Conservation (phyloP, 2,888 invertebrate species). For the Hemaris fuciformis region DNA sequence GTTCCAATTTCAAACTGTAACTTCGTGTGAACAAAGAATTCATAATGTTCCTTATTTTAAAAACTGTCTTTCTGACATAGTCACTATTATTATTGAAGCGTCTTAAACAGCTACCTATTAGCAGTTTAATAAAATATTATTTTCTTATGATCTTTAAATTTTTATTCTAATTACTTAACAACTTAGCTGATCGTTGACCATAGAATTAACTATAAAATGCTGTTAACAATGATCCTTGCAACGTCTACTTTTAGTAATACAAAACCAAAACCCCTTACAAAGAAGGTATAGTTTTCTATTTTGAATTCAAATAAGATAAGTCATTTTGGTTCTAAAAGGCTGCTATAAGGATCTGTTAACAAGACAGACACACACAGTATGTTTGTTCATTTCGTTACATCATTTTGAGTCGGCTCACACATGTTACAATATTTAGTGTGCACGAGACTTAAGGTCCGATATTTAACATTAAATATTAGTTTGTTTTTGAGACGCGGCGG, state of each 20-base stretch:
- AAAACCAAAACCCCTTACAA: conserved; percentile 29
- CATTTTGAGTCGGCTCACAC: conserved; percentile 72
- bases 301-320: conserved; percentile 16
- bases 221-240: conserved; percentile 73
- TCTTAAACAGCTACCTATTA: not conserved
- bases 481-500: conserved; percentile 62
- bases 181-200: conserved; percentile 80
- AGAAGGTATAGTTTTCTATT: not conserved
- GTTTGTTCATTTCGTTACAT: conserved; percentile 75
- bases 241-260: conserved; percentile 55
- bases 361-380: conserved; percentile 66
- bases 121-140: not conserved
- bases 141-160: not conserved
- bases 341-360: conserved; percentile 73
- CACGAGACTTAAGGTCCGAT: conserved; percentile 70
- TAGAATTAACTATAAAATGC: conserved; percentile 70
- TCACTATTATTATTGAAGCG: not conserved
- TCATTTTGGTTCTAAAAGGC: conserved; percentile 11
- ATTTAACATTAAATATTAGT: conserved; percentile 76
- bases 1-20: no score
- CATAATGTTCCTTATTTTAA: no score
- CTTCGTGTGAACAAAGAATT: no score
- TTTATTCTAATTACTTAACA: conserved; percentile 57
- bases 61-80: not conserved
- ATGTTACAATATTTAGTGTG: conserved; percentile 75